Evolutionary conservation across 2,113 vertebrate species (phyloP).

Genomic region (Casuarius casuarius): DNA sequence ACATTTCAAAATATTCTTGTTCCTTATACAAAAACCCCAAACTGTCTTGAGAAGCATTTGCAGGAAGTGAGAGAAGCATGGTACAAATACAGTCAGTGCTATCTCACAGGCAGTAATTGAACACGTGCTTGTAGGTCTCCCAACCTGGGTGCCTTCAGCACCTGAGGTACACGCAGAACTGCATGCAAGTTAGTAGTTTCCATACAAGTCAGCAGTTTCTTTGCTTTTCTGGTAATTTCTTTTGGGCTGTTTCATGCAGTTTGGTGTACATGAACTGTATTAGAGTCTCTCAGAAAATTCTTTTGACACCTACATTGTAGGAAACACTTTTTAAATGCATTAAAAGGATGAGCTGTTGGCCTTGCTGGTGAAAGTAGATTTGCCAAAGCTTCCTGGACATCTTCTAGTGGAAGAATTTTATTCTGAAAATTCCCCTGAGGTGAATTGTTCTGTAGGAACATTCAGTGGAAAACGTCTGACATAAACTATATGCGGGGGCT

Average conservation of each 20-base stretch:
- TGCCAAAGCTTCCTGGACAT: background rate
- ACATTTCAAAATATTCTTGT: background rate
- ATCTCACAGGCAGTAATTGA: background rate
- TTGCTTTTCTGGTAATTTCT: background rate
- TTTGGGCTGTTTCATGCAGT: background rate
- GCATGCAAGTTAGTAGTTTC: background rate
- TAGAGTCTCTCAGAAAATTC: background rate
- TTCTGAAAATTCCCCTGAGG: background rate
- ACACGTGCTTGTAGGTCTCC: background rate
- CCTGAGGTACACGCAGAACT: background rate
- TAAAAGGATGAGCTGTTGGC: background rate
- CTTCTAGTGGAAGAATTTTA: background rate
- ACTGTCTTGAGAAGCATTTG: background rate
- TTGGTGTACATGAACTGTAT: background rate
- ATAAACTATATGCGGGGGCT: background rate
- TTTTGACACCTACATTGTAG: background rate
- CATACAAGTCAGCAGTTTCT: background rate
- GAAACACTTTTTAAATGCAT: background rate
- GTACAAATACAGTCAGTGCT: background rate
- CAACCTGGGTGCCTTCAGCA: background rate
- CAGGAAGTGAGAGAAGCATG: background rate
- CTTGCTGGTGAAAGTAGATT: background rate
- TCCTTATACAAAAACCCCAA: background rate
- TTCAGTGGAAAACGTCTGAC: background rate
- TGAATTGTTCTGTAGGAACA: background rate